Evolutionary conservation across 2,113 vertebrate genomes (phyloP).

Genomic region (Hemicordylus capensis): DNA sequence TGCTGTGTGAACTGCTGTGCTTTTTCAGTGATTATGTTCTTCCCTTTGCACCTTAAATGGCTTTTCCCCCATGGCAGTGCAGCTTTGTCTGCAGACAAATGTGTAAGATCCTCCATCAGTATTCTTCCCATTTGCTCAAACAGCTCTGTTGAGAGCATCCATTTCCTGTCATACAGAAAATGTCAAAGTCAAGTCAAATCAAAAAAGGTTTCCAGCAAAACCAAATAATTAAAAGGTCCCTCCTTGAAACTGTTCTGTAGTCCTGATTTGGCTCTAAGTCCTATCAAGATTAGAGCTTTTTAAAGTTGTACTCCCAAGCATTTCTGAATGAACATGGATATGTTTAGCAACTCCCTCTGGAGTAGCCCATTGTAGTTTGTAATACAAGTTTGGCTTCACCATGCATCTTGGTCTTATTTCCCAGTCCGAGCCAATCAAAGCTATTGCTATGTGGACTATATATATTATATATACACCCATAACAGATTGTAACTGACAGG

Average conservation of each 20-base stretch:
- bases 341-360: background rate
- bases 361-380: background rate
- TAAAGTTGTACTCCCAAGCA: background rate
- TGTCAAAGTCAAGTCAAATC: background rate
- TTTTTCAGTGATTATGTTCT: constrained; percentile 20
- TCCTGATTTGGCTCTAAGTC: background rate
- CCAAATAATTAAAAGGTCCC: constrained; percentile 18
- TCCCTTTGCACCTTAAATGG: background rate
- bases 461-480: background rate
- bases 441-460: background rate
- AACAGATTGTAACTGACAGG: background rate
- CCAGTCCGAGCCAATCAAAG: background rate
- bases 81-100: constrained; percentile 17
- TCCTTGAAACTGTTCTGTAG: background rate
- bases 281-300: background rate
- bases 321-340: background rate
- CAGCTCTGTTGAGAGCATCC: background rate
- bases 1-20: background rate
- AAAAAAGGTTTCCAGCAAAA: constrained; percentile 19
- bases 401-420: background rate
- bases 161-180: constrained; percentile 10
- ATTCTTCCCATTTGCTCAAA: constrained; percentile 19
- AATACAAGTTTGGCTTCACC: background rate
- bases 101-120: constrained; percentile 45
- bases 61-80: constrained; percentile 24